A percentile compares a stretch with the other conserved stretches of the same genome.
phyloP scores from a whole-genome alignment of 2,888 invertebrate species.

The Nasonia oneida region DNA sequence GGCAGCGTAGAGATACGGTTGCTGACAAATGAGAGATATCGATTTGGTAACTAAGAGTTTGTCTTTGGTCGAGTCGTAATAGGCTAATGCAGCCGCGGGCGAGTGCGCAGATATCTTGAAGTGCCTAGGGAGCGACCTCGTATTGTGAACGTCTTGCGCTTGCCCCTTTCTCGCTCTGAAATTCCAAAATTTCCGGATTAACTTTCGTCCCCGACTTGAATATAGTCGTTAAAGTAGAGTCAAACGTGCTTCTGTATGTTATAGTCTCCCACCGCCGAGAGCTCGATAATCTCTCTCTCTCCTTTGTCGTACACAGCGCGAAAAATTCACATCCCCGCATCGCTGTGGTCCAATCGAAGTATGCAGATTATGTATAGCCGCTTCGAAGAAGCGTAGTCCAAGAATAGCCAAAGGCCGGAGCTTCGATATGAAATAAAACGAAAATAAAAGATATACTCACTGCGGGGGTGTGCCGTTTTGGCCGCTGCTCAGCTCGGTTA shows the following conservation, averaged over 20 bases:
- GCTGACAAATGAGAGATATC: conserved; percentile 94
- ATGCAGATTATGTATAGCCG: background rate
- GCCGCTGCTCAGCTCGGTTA: conserved; percentile 92
- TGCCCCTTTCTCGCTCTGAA: conserved; percentile 74
- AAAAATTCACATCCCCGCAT: too few species aligned
- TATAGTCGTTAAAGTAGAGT: too few species aligned
- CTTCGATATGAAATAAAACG: background rate
- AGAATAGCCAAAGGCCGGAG: background rate
- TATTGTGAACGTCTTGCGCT: conserved; percentile 84
- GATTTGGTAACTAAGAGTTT: conserved; percentile 97
- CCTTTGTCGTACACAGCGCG: too few species aligned
- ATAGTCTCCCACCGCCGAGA: too few species aligned
- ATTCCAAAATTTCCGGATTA: conserved; percentile 50
- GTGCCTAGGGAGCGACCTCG: conserved; percentile 92
- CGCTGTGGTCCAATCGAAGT: background rate
- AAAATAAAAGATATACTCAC: conserved; percentile 67
- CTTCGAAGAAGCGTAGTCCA: too few species aligned
- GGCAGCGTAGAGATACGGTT: conserved; percentile 93
- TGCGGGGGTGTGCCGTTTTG: conserved; percentile 80
- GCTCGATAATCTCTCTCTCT: too few species aligned
- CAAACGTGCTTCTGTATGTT: too few species aligned
- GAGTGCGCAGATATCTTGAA: conserved; percentile 91
- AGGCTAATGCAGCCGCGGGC: conserved; percentile 88
- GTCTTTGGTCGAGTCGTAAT: conserved; percentile 96
- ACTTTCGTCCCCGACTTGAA: background rate